phyloP scores from a whole-genome alignment of 2,888 invertebrate species.

The Drosophila pegasa region DNA sequence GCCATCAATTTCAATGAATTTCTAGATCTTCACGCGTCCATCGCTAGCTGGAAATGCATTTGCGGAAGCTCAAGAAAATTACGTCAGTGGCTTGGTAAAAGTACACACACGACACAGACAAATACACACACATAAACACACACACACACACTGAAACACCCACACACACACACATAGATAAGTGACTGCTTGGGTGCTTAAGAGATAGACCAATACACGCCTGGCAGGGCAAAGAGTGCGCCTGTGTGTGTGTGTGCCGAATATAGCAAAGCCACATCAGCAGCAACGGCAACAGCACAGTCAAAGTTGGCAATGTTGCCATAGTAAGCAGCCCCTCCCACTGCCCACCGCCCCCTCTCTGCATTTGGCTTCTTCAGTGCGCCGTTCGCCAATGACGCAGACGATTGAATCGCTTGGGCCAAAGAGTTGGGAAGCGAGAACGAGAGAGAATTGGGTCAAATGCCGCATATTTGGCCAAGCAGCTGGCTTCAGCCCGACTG shows the following conservation, averaged over 20 bases:
- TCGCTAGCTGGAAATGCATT: slow-evolving; percentile 73
- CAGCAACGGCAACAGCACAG: slow-evolving; percentile 25
- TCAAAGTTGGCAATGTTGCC: slow-evolving; percentile 59
- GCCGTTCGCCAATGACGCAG: slow-evolving; percentile 55
- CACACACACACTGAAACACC: slow-evolving; percentile 4
- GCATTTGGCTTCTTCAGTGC: neutral
- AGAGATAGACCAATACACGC: slow-evolving; percentile 62
- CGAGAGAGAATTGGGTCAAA: slow-evolving; percentile 69
- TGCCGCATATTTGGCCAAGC: slow-evolving; percentile 71
- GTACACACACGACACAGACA: slow-evolving; percentile 28
- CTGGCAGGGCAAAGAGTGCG: slow-evolving; percentile 54
- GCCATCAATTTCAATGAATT: neutral
- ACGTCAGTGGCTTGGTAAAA: slow-evolving; percentile 73
- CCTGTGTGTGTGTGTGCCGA: slow-evolving; percentile 44
- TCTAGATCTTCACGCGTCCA: slow-evolving; percentile 30
- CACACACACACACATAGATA: slow-evolving; percentile 44
- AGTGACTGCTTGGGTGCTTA: slow-evolving; percentile 72
- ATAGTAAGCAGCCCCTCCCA: neutral
- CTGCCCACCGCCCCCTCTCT: neutral
- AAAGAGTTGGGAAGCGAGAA: slow-evolving; percentile 57
- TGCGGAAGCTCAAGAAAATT: slow-evolving; percentile 70
- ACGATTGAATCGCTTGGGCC: slow-evolving; percentile 69
- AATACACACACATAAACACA: slow-evolving; percentile 11
- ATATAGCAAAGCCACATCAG: slow-evolving; percentile 44
- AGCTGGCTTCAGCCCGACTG: slow-evolving; percentile 39